Conservation (phyloP, 2,797 vertebrate species). For the Acanthurus lineatus region DNA sequence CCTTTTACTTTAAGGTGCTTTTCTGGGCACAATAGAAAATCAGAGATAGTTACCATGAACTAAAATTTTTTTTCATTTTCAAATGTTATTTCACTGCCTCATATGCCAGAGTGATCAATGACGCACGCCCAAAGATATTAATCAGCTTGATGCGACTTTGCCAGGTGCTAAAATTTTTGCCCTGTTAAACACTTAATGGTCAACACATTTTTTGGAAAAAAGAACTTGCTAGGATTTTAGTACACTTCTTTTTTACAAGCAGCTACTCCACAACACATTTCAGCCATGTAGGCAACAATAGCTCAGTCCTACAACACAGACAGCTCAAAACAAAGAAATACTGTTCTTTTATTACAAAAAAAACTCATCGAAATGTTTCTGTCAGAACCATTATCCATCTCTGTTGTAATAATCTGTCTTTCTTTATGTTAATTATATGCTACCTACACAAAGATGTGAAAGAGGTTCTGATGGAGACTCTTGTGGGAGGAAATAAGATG, state of each 20-base stretch:
- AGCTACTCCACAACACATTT: not conserved
- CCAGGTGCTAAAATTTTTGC: not conserved
- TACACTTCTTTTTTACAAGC: not conserved
- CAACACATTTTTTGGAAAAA: not conserved
- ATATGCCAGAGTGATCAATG: conserved; percentile 4
- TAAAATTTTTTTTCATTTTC: too few relatives aligned
- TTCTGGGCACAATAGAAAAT: not conserved
- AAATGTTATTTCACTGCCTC: not conserved
- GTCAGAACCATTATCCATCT: conserved; percentile 9
- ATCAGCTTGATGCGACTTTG: not conserved
- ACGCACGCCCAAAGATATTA: not conserved
- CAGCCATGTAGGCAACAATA: not conserved
- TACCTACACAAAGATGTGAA: conserved; percentile 13
- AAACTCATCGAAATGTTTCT: conserved; percentile 10
- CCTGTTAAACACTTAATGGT: not conserved
- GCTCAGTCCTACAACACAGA: not conserved
- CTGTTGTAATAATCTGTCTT: conserved; percentile 18
- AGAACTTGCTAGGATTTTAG: not conserved
- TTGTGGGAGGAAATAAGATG: conserved; percentile 38
- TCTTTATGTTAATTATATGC: conserved; percentile 40
- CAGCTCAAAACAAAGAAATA: conserved; percentile 5
- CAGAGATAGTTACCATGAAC: too few relatives aligned
- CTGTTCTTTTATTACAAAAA: not conserved
- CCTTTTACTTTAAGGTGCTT: not conserved
- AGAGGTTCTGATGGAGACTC: conserved; percentile 28